Conservation (phyloP, 2,888 invertebrate species). For the Phengaris arion region DNA sequence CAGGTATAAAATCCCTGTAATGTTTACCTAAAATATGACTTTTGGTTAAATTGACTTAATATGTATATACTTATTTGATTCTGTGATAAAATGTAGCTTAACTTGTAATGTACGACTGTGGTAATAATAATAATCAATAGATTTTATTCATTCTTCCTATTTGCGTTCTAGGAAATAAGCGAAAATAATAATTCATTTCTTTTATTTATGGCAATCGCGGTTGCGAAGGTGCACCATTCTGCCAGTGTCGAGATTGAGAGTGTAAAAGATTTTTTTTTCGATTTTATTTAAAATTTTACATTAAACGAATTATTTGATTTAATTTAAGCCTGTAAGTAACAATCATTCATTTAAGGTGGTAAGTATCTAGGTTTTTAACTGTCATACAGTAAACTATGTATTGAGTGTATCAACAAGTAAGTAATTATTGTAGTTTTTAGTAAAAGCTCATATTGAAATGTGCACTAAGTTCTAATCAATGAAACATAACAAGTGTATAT, state of each 20-base stretch:
- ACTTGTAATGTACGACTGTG: background rate
- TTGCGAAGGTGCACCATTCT: too few species aligned
- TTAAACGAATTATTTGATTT: too few species aligned
- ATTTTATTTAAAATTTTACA: too few species aligned
- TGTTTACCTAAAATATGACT: background rate
- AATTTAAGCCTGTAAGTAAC: background rate
- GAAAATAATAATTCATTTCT: background rate
- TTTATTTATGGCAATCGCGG: too few species aligned
- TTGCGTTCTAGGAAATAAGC: background rate
- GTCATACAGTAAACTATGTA: background rate
- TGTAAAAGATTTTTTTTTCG: too few species aligned
- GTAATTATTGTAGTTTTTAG: background rate
- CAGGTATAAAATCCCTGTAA: too few species aligned
- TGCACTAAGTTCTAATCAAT: conserved; percentile 24
- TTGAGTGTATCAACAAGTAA: background rate
- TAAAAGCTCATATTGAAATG: conserved; percentile 14
- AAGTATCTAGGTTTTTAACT: background rate
- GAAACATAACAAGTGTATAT: conserved; percentile 59
- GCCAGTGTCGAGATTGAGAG: too few species aligned
- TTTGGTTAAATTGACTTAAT: background rate
- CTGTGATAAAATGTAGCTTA: background rate
- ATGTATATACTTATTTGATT: background rate
- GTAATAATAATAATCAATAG: background rate
- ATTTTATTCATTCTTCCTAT: background rate
- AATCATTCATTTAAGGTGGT: background rate